A percentile compares a stretch with the other conserved stretches of the same genome.
Conservation (phyloP, 2,888 invertebrate genomes). For the Busseola fusca region DNA sequence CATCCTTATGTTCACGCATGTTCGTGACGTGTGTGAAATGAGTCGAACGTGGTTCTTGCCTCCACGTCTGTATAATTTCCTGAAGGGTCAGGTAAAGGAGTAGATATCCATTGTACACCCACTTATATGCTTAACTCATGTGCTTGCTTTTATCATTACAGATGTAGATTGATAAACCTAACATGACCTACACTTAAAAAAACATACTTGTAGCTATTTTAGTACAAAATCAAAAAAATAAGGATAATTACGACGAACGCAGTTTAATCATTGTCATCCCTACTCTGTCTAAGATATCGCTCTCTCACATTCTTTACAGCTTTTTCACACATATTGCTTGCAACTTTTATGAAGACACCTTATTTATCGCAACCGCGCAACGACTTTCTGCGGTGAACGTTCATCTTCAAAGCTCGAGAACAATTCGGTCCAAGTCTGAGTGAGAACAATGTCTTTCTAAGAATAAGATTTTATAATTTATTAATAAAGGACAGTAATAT, state of each 20-base stretch:
- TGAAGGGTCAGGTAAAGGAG: too few species aligned
- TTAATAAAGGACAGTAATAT: neutral
- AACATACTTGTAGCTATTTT: neutral
- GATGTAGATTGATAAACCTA: neutral
- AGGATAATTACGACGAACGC: too few species aligned
- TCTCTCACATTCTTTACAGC: neutral
- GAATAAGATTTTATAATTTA: neutral
- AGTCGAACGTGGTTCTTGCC: neutral
- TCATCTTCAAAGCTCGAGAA: constrained; percentile 18
- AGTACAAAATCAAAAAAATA: neutral
- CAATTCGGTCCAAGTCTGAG: neutral
- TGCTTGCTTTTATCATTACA: neutral
- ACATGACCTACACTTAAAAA: neutral
- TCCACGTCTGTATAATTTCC: too few species aligned
- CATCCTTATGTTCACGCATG: neutral
- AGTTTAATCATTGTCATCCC: neutral
- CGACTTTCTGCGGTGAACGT: neutral
- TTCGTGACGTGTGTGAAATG: neutral
- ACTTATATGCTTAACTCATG: neutral
- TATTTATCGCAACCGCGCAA: constrained; percentile 24
- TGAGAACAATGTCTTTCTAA: neutral
- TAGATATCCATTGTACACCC: neutral
- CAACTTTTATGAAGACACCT: constrained; percentile 5
- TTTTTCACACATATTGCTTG: constrained; percentile 10
- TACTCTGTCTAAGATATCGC: neutral